These are phyloP conservation scores for Poeciliopsis infans DNA, from an alignment of 2,797 vertebrate genomes.

Conservation along the genomic window DNA sequence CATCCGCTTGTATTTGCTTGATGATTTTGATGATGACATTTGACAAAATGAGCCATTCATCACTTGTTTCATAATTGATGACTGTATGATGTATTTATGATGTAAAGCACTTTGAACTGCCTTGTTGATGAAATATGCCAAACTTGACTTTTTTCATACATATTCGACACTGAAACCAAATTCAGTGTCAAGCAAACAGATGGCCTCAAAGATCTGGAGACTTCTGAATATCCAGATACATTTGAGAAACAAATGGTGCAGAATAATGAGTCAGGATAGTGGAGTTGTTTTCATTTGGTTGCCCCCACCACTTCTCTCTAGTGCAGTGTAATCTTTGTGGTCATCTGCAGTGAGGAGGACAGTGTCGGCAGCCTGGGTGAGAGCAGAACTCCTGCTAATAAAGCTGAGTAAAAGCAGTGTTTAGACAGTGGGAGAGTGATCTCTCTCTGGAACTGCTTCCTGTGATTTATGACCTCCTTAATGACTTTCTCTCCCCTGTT, in stretches of 20 bases:
- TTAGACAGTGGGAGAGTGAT: slow-evolving; percentile 74
- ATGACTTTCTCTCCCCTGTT: slow-evolving; percentile 62
- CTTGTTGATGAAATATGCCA: too few relatives aligned
- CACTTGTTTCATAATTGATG: too few relatives aligned
- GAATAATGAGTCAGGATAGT: background rate
- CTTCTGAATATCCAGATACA: background rate
- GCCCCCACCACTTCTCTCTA: slow-evolving; percentile 1
- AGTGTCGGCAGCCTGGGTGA: slow-evolving; percentile 56
- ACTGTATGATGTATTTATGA: background rate
- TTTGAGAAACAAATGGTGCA: background rate
- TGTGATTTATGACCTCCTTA: slow-evolving; percentile 77
- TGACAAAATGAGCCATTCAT: too few relatives aligned
- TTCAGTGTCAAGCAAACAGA: background rate
- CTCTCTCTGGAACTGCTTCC: slow-evolving; percentile 66
- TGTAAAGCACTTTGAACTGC: background rate
- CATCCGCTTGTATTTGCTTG: too few relatives aligned
- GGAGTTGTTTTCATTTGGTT: background rate
- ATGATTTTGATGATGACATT: too few relatives aligned
- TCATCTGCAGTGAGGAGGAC: slow-evolving; percentile 54
- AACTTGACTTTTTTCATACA: background rate
- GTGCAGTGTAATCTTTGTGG: slow-evolving; percentile 54
- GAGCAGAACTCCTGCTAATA: slow-evolving; percentile 65
- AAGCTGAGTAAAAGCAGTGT: slow-evolving; percentile 70
- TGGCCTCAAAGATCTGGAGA: background rate
- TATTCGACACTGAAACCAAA: background rate